Base-by-base conservation (phyloP, 2,113 vertebrate species). In the Pluvialis apricaria region DNA sequence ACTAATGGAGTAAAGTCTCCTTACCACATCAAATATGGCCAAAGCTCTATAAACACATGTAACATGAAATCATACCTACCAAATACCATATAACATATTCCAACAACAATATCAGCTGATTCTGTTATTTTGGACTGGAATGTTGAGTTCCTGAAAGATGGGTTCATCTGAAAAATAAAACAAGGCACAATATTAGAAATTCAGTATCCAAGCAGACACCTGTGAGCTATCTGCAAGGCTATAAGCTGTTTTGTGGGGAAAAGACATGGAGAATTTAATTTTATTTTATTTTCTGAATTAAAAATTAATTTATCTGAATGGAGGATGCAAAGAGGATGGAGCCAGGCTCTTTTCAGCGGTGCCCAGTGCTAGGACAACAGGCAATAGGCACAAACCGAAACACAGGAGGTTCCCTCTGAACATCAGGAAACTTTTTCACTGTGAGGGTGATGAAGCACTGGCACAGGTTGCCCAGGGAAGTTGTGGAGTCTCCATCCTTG, bases 111-210 rank as follows among this genome's bases (percentile, higher is more conserved):
- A 81, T 98, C 98, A 92, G 97, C 57, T 44, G 94, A 87, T 76
- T 96, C 94, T 26, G 97, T 97, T 81, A 98, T 98, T 92, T 94
- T 98, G 61, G 98, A 98, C 61, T 94, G 94, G 90, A 98, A 98
- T 36, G 96, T 92, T 38, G 83, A 61, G 44, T 98, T 97, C 45
- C 84, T 44, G 5, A 88, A 83, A 68, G 77, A 91, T 70, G 84
- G 72, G 15, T 60, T 91, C 98, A 98, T 98, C 98, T 98, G 90
- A 64, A 97, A 97, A 92, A 57, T 19, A 86, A 42, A 47, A 52
- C 34, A 72, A 8, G 44, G 32, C 18, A 42, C 2, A 7, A 14
- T 19, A 42, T 62, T 58, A 58, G 36, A 66, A 42, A 55, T 36
- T 58, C 15, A 36, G 18, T 51, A 58, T 24, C 12, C 44, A 58